These are phyloP conservation scores for Vesta saturnalis DNA, from an alignment of 2,888 invertebrate species.

Conservation along the genomic window DNA sequence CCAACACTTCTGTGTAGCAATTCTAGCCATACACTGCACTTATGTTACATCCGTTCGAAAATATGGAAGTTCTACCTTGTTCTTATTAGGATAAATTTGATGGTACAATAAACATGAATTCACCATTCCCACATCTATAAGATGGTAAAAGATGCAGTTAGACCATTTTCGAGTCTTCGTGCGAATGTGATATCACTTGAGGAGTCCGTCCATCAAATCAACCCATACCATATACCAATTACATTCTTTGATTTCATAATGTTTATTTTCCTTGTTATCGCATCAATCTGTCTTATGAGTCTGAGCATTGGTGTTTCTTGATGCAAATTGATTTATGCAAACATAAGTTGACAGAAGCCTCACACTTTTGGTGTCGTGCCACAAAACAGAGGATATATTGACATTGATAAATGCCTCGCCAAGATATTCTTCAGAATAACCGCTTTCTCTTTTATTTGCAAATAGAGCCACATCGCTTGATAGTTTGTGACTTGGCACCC, in stretches of 20 bases:
- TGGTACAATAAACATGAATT: too few relatives aligned
- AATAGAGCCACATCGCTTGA: not conserved
- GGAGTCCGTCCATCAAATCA: too few relatives aligned
- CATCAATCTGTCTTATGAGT: too few relatives aligned
- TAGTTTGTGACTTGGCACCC: not conserved
- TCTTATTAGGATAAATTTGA: constrained; percentile 22
- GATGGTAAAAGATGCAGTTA: constrained; percentile 25
- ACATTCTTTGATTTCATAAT: constrained; percentile 43
- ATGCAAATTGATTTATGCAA: constrained; percentile 44
- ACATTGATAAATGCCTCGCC: not conserved
- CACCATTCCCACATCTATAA: constrained; percentile 35
- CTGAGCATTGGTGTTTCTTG: not conserved
- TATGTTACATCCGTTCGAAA: constrained; percentile 2
- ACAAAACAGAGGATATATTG: constrained; percentile 41
- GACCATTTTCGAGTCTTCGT: constrained; percentile 39
- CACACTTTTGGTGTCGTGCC: constrained; percentile 55
- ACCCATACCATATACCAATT: constrained; percentile 45
- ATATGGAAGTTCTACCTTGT: constrained; percentile 10
- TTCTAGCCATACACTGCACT: not conserved
- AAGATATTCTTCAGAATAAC: too few relatives aligned
- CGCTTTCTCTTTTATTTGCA: too few relatives aligned
- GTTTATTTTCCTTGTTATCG: too few relatives aligned
- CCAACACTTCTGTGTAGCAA: constrained; percentile 7
- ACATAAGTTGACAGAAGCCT: constrained; percentile 53
- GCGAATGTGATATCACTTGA: constrained; percentile 41